Conservation (phyloP, 2,888 invertebrate genomes). For the Agelastica alni region DNA sequence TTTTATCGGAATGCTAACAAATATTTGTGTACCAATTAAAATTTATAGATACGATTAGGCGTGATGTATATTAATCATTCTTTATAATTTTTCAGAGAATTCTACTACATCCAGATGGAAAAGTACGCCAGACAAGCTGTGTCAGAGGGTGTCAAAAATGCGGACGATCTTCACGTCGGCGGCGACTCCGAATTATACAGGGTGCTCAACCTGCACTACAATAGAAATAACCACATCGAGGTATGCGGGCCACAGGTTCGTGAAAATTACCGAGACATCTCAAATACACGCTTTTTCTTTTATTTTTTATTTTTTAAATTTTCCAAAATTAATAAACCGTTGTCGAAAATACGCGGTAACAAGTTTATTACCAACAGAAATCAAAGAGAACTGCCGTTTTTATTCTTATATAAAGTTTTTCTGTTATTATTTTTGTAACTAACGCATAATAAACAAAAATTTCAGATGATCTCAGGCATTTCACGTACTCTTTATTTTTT, state of each 20-base stretch:
- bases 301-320: conserved; percentile 25
- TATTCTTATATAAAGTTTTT: no score
- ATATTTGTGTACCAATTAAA: no score
- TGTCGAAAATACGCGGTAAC: no score
- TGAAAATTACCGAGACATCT: conserved; percentile 54
- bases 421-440: no score
- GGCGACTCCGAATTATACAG: conserved; percentile 97
- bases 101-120: conserved; percentile 99
- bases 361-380: no score
- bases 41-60: no score
- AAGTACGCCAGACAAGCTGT: conserved; percentile 98
- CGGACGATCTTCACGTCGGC: conserved; percentile 92
- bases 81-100: conserved; percentile 79
- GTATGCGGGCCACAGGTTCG: conserved; percentile 75
- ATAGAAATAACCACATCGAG: conserved; percentile 95
- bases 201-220: conserved; percentile 97
- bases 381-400: no score
- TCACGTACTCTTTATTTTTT: conserved; percentile 36
- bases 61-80: no score
- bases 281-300: conserved; percentile 26
- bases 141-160: conserved; percentile 91
- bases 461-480: conserved; percentile 31
- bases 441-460: no score
- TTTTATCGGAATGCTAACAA: no score
- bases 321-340: no score